Evolutionary conservation across 2,888 invertebrate genomes (phyloP).

Genomic region (Callyntrura guangdongensis): DNA sequence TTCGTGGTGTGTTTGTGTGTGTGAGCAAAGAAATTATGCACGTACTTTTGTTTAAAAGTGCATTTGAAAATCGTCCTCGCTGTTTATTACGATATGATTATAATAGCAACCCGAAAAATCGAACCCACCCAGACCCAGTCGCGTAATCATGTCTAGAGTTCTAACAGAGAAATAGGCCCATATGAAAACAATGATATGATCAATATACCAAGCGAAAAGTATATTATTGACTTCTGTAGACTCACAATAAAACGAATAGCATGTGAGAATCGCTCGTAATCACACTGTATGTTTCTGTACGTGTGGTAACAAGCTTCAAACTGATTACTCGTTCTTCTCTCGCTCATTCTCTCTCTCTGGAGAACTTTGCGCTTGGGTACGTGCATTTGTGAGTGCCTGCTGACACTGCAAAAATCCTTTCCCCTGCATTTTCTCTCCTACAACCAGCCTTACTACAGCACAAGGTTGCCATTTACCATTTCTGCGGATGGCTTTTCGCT

Average conservation of each 20-base stretch:
- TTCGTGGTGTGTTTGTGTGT: background rate
- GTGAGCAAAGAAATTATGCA: background rate
- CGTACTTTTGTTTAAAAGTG: background rate
- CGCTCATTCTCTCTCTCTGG: background rate
- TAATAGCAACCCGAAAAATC: background rate
- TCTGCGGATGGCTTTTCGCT: background rate
- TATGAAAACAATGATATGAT: background rate
- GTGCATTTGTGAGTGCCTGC: background rate
- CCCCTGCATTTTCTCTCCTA: constrained; percentile 5
- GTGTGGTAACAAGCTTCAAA: constrained; percentile 24
- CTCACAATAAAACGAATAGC: background rate
- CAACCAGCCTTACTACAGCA: too few relatives aligned
- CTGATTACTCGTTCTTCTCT: background rate
- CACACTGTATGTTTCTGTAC: background rate
- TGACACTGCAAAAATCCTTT: constrained; percentile 47
- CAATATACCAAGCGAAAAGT: background rate
- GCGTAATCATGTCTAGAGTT: background rate
- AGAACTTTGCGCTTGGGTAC: constrained; percentile 8
- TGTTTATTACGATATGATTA: background rate
- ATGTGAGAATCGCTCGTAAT: background rate
- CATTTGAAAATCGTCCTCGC: background rate
- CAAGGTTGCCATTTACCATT: constrained; percentile 1
- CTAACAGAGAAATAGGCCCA: background rate
- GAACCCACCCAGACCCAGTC: background rate
- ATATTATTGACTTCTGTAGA: background rate